Percentiles rank a stretch among this genome's conserved stretches.
phyloP scores from a whole-genome alignment of 2,797 vertebrate species.

The Anguilla anguilla region DNA sequence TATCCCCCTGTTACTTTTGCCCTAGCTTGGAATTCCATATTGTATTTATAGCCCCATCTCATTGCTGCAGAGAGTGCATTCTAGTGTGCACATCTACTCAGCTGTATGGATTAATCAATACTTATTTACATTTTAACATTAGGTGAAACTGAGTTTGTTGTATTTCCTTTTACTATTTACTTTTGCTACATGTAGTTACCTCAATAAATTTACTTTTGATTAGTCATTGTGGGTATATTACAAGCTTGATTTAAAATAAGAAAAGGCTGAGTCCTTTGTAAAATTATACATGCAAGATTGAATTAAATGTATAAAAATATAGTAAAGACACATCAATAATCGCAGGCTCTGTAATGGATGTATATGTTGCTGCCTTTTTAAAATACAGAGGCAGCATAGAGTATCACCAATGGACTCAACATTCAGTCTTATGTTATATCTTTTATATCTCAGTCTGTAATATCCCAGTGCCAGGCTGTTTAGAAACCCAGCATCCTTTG shows the following conservation, averaged over 20 bases:
- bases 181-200: neutral
- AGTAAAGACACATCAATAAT: neutral
- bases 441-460: conserved; percentile 42
- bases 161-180: neutral
- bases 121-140: neutral
- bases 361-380: neutral
- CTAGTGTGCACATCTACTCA: neutral
- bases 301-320: neutral
- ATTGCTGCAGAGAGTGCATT: neutral
- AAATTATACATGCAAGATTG: neutral
- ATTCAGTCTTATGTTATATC: neutral
- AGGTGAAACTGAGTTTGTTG: neutral
- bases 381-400: neutral
- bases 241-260: neutral
- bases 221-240: neutral
- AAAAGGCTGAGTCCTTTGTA: neutral
- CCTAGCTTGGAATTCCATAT: neutral
- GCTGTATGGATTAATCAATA: neutral
- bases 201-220: neutral
- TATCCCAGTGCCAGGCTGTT: conserved; percentile 79
- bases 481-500: conserved; percentile 79
- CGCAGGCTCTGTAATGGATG: neutral
- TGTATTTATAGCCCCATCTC: neutral
- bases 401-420: neutral
- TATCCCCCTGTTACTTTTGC: neutral